Percentiles rank a stretch among this genome's conserved stretches.
These are phyloP conservation scores for Dryomyza anilis DNA, from an alignment of 2,888 invertebrate species.

Conservation along the genomic window DNA sequence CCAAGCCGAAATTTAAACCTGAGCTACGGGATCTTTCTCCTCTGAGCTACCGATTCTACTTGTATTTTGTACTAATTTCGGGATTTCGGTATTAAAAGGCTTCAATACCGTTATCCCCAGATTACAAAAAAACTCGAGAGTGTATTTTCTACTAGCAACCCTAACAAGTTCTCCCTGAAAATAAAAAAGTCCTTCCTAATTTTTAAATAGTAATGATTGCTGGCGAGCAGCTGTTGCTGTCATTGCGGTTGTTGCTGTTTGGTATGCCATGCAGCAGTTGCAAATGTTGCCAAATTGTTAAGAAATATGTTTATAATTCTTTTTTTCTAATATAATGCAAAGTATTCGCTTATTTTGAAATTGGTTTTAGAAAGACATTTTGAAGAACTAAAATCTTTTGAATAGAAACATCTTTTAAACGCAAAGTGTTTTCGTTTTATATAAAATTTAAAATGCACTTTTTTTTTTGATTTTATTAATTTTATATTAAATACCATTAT, in stretches of 20 bases:
- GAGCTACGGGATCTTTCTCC: too few relatives aligned
- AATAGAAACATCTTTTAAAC: neutral
- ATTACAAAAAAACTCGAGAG: too few relatives aligned
- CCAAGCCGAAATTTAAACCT: too few relatives aligned
- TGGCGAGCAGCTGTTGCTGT: conserved; percentile 22
- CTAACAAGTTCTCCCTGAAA: neutral
- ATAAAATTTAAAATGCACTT: neutral
- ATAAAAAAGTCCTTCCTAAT: neutral
- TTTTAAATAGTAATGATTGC: conserved; percentile 1
- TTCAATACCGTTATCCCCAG: too few relatives aligned
- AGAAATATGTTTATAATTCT: neutral
- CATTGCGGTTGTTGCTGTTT: neutral
- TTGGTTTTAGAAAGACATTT: neutral
- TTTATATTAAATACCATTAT: neutral
- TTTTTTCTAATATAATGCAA: neutral
- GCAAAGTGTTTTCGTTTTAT: neutral
- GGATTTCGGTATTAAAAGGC: too few relatives aligned
- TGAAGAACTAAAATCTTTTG: neutral
- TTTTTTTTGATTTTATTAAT: neutral
- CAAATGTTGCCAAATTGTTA: neutral
- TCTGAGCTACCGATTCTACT: too few relatives aligned
- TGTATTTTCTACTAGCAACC: too few relatives aligned
- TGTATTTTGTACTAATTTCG: too few relatives aligned
- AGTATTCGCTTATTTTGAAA: neutral
- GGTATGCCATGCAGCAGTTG: neutral